phyloP scores from a whole-genome alignment of 2,888 invertebrate species.

The Ptilodon capucinus region DNA sequence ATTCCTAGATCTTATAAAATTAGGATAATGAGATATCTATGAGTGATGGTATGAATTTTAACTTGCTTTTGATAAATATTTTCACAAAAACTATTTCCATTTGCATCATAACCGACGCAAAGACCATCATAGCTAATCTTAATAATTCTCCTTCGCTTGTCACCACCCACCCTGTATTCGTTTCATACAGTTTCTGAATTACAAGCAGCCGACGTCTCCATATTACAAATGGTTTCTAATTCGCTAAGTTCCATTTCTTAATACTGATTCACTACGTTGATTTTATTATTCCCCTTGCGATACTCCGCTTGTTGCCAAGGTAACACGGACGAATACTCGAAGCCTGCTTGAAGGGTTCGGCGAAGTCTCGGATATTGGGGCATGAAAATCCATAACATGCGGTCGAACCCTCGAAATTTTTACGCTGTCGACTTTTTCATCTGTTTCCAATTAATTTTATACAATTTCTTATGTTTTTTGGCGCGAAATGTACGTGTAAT shows the following conservation, averaged over 20 bases:
- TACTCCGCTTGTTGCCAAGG: conserved; percentile 20
- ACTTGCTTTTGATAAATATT: too few species aligned
- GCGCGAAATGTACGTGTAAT: conserved; percentile 53
- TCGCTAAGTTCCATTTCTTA: conserved; percentile 8
- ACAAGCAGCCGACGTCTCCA: conserved; percentile 2
- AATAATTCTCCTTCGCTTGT: too few species aligned
- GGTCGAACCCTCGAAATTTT: background rate
- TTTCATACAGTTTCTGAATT: conserved; percentile 4
- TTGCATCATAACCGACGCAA: too few species aligned
- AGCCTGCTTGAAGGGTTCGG: conserved; percentile 1
- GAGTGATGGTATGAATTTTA: too few species aligned
- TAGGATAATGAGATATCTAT: too few species aligned
- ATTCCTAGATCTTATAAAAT: too few species aligned
- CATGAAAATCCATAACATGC: conserved; percentile 10
- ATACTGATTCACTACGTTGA: conserved; percentile 13
- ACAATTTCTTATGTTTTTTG: conserved; percentile 31
- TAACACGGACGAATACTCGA: conserved; percentile 1
- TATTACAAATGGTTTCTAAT: conserved; percentile 7
- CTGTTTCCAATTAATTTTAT: conserved; percentile 9
- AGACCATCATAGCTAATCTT: too few species aligned
- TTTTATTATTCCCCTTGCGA: conserved; percentile 12
- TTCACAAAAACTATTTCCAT: too few species aligned
- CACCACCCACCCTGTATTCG: background rate
- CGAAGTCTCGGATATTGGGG: background rate
- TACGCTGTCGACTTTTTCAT: background rate